These are phyloP conservation scores for Morpho helenor DNA, from an alignment of 2,888 invertebrate genomes.

Conservation along the genomic window DNA sequence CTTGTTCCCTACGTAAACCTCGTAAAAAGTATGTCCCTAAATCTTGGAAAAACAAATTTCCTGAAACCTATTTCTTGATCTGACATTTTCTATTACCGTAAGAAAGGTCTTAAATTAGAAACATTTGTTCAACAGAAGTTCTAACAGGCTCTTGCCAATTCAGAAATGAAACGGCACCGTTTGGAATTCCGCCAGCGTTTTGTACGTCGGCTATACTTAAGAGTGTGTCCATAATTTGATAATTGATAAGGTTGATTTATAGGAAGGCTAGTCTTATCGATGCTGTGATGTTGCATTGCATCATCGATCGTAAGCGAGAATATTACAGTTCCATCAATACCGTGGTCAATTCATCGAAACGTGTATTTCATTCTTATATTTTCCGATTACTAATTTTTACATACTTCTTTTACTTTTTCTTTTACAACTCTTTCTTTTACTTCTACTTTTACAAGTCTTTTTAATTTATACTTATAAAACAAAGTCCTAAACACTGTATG, in stretches of 20 bases:
- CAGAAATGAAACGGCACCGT: slow-evolving; percentile 29
- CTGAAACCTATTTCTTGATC: background rate
- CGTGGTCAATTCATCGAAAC: too few relatives aligned
- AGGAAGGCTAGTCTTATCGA: background rate
- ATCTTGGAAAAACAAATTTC: background rate
- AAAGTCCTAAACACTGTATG: too few relatives aligned
- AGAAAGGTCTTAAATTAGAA: slow-evolving; percentile 20
- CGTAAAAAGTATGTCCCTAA: background rate
- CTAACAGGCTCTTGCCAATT: slow-evolving; percentile 32
- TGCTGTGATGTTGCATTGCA: too few relatives aligned
- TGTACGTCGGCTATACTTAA: slow-evolving; percentile 15
- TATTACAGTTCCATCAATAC: too few relatives aligned
- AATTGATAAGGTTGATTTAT: slow-evolving; percentile 6
- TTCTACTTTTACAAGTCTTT: too few relatives aligned
- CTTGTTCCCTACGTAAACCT: too few relatives aligned
- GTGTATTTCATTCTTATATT: too few relatives aligned
- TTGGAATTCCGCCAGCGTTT: slow-evolving; percentile 28
- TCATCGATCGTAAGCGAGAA: too few relatives aligned
- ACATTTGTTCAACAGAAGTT: slow-evolving; percentile 22
- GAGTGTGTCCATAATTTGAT: slow-evolving; percentile 3
- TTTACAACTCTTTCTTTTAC: too few relatives aligned
- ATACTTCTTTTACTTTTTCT: too few relatives aligned
- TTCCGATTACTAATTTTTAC: too few relatives aligned
- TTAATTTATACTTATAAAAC: too few relatives aligned
- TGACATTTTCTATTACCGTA: slow-evolving; percentile 14